A percentile compares a stretch with the other conserved stretches of the same genome.
Conservation (phyloP, 2,888 invertebrate genomes). For the Blastobasis adustella region DNA sequence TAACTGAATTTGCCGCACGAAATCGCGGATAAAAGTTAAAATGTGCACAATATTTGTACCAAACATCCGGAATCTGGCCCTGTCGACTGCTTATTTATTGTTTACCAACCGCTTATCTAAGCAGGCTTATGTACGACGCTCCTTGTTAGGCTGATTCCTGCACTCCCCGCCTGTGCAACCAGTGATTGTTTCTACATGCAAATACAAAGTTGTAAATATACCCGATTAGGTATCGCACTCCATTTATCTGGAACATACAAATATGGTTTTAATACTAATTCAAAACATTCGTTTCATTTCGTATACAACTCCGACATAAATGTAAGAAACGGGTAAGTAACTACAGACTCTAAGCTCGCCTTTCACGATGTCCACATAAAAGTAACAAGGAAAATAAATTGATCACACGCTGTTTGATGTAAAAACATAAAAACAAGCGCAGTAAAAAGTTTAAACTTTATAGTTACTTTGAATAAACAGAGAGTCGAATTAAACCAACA, state of each 20-base stretch:
- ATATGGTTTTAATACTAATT: constrained; percentile 31
- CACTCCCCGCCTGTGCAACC: constrained; percentile 44
- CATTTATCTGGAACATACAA: constrained; percentile 40
- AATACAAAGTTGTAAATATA: constrained; percentile 53
- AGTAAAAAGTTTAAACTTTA: constrained; percentile 9
- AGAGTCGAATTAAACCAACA: constrained; percentile 23
- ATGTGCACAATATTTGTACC: too few species aligned
- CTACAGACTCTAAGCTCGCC: too few species aligned
- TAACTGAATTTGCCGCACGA: too few species aligned
- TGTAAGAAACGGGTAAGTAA: constrained; percentile 2
- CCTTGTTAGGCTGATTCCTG: constrained; percentile 59
- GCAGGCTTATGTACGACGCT: constrained; percentile 38
- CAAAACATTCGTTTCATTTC: constrained; percentile 17
- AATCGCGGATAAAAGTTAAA: too few species aligned
- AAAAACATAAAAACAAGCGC: constrained; percentile 4
- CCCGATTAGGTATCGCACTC: constrained; percentile 51
- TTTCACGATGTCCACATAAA: constrained; percentile 5
- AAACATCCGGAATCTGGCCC: too few species aligned
- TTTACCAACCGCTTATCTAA: constrained; percentile 53
- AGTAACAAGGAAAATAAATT: constrained; percentile 8
- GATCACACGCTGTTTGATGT: constrained; percentile 9
- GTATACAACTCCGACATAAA: constrained; percentile 11
- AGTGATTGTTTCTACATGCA: constrained; percentile 60
- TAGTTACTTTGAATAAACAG: neutral
- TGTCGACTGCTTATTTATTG: constrained; percentile 41